Conservation (phyloP, 2,797 vertebrate genomes). For the Uromys caudimaculatus region DNA sequence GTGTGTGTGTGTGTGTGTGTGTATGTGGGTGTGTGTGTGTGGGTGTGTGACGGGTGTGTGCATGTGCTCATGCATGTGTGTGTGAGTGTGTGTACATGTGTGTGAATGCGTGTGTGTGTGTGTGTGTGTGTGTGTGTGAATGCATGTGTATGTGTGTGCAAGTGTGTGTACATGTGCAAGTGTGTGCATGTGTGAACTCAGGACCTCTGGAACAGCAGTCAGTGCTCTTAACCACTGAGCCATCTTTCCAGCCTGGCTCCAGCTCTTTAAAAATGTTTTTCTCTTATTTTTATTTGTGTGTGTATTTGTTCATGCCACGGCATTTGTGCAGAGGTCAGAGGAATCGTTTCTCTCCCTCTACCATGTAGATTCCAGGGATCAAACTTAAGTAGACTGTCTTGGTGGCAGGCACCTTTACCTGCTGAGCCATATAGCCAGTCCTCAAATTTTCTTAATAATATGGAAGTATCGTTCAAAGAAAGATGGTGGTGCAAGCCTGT, state of each 20-base stretch:
- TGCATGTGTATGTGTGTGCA: background rate
- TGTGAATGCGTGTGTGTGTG: too few relatives aligned
- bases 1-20: too few relatives aligned
- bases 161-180: too few relatives aligned
- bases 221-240: background rate
- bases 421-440: background rate
- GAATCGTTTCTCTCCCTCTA: background rate
- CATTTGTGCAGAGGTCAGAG: background rate
- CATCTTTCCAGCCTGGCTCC: background rate
- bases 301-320: background rate
- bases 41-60: background rate
- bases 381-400: background rate
- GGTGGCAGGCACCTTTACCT: background rate
- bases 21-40: too few relatives aligned
- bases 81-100: background rate
- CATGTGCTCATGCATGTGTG: background rate
- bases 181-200: background rate
- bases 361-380: background rate
- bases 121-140: too few relatives aligned
- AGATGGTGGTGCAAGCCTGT: background rate
- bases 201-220: background rate
- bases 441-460: background rate
- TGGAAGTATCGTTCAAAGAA: background rate
- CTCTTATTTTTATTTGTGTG: background rate
- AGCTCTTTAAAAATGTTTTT: background rate